Evolutionary conservation across 1,140 invertebrate species (phyloP).

Genomic region (Ceratitis capitata): DNA sequence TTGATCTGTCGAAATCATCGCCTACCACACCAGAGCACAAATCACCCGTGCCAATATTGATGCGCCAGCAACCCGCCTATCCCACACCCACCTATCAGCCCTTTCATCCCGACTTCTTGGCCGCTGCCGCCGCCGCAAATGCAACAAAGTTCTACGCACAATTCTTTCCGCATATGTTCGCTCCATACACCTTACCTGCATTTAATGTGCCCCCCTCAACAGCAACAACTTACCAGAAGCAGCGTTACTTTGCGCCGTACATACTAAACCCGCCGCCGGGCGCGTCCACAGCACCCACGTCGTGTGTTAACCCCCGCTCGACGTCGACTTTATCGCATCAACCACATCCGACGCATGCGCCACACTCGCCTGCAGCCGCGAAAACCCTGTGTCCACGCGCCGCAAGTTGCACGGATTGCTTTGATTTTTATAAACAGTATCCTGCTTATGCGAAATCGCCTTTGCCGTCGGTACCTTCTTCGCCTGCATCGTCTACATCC

Average conservation of each 20-base stretch:
- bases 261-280: conserved; percentile 48
- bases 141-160: conserved; percentile 63
- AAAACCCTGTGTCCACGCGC: conserved; percentile 48
- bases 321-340: background rate
- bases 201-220: conserved; percentile 43
- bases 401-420: conserved; percentile 52
- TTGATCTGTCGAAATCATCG: conserved; percentile 58
- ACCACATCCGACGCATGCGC: background rate
- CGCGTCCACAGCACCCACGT: conserved; percentile 5
- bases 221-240: conserved; percentile 53
- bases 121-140: conserved; percentile 52
- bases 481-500: conserved; percentile 53
- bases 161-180: conserved; percentile 55
- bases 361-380: conserved; percentile 2
- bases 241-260: conserved; percentile 60
- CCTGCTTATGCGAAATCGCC: background rate
- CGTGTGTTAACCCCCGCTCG: background rate
- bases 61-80: background rate
- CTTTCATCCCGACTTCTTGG: conserved; percentile 41
- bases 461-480: conserved; percentile 39
- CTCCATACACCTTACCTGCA: conserved; percentile 46
- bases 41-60: background rate
- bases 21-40: background rate
- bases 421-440: conserved; percentile 48
- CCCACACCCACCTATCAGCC: background rate